These are phyloP conservation scores for Protomyctophum bolini DNA, from an alignment of 2,113 vertebrate genomes.

Conservation along the genomic window DNA sequence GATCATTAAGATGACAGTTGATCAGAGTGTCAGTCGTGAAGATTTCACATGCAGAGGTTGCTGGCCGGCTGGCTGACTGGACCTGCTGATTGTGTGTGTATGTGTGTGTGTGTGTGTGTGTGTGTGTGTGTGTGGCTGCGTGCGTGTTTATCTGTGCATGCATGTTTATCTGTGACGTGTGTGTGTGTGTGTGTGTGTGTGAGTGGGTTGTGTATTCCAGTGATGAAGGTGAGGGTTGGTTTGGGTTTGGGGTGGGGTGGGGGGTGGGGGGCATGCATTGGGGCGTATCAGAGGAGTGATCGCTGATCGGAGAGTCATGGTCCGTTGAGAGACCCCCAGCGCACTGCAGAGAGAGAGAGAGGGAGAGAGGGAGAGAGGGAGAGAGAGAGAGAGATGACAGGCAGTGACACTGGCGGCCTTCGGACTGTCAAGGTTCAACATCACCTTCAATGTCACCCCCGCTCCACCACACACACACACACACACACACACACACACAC, in stretches of 20 bases:
- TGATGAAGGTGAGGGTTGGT: not conserved
- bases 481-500: no score
- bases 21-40: not conserved
- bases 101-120: not conserved
- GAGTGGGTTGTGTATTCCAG: slow-evolving; percentile 1
- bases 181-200: slow-evolving; percentile 11
- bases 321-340: slow-evolving; percentile 44
- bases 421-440: slow-evolving; percentile 14
- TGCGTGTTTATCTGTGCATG: no score
- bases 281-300: slow-evolving; percentile 44
- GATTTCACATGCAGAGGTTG: slow-evolving; percentile 5
- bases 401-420: slow-evolving; percentile 23
- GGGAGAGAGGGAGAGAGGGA: not conserved
- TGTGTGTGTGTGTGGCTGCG: no score
- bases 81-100: not conserved
- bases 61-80: not conserved
- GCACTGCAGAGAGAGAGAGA: slow-evolving; percentile 53
- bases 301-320: slow-evolving; percentile 57
- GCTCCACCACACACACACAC: not conserved
- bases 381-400: slow-evolving; percentile 4
- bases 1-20: no score
- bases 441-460: slow-evolving; percentile 7
- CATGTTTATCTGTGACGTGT: not conserved
- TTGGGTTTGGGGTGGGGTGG: not conserved
- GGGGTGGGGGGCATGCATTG: slow-evolving; percentile 15